Percentiles rank a stretch among this genome's conserved stretches.
Conservation (phyloP, 1,140 invertebrate genomes). For the Sycophaga agraensis region DNA sequence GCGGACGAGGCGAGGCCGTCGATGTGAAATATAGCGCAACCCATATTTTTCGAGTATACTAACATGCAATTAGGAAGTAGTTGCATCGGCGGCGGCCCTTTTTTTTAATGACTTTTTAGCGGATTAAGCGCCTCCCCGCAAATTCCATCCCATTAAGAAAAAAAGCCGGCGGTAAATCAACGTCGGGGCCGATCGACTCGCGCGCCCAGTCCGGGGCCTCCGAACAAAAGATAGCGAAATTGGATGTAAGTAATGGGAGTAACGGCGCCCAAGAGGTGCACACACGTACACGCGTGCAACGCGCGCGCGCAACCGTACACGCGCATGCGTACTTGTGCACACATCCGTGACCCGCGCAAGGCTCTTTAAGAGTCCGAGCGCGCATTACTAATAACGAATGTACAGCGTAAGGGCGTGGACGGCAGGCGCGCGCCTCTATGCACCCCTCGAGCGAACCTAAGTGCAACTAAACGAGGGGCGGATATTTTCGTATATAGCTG, state of each 20-base stretch:
- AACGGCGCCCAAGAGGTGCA: not conserved
- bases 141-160: conserved; percentile 22
- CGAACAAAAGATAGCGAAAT: conserved; percentile 20
- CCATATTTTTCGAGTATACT: conserved; percentile 19
- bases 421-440: not conserved
- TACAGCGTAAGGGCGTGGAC: conserved; percentile 50
- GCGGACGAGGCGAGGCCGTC: too few relatives aligned
- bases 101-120: conserved; percentile 23
- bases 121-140: conserved; percentile 14
- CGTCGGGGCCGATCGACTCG: not conserved
- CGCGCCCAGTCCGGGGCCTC: not conserved
- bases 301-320: not conserved
- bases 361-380: conserved; percentile 45
- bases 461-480: not conserved
- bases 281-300: not conserved
- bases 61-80: conserved; percentile 28
- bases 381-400: conserved; percentile 45
- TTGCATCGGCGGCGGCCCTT: conserved; percentile 14
- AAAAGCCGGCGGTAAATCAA: conserved; percentile 20
- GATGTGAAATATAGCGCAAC: conserved; percentile 16
- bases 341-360: conserved; percentile 28
- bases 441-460: too few relatives aligned
- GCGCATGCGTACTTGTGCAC: not conserved
- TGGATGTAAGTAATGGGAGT: conserved; percentile 14
- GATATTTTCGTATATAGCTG: not conserved